phyloP scores from a whole-genome alignment of 2,888 invertebrate species.

The Mantis religiosa region DNA sequence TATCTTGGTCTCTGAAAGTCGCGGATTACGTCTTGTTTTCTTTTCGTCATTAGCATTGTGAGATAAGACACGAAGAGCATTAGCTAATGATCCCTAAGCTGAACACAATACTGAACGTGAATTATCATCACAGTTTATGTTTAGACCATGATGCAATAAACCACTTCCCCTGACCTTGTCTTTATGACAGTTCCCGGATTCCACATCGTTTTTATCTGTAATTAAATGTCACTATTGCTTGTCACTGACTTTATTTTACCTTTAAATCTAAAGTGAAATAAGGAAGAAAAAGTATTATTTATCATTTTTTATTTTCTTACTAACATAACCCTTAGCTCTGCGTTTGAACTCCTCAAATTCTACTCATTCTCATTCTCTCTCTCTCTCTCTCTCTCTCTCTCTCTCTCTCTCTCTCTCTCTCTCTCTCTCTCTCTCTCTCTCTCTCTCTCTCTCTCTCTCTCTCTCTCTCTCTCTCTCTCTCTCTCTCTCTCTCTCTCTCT shows the following conservation, averaged over 20 bases:
- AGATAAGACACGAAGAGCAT: background rate
- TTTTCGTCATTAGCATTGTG: background rate
- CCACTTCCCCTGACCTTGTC: background rate
- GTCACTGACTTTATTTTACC: too few species aligned
- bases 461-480: background rate
- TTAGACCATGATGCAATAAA: background rate
- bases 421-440: background rate
- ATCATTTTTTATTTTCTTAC: too few species aligned
- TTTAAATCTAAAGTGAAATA: too few species aligned
- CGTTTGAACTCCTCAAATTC: too few species aligned
- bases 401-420: background rate
- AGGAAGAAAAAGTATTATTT: too few species aligned
- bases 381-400: background rate
- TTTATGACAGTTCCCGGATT: too few species aligned
- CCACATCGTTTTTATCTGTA: too few species aligned
- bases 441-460: background rate
- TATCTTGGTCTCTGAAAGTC: background rate
- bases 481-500: too few species aligned
- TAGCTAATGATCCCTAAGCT: too few species aligned
- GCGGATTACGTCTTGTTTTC: background rate
- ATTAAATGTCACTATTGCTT: too few species aligned
- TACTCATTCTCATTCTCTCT: too few species aligned
- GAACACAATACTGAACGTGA: background rate
- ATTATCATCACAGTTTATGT: background rate
- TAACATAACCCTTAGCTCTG: too few species aligned